Evolutionary conservation across 2,888 invertebrate species (phyloP).

Genomic region (Brachynemurus nebulosus): DNA sequence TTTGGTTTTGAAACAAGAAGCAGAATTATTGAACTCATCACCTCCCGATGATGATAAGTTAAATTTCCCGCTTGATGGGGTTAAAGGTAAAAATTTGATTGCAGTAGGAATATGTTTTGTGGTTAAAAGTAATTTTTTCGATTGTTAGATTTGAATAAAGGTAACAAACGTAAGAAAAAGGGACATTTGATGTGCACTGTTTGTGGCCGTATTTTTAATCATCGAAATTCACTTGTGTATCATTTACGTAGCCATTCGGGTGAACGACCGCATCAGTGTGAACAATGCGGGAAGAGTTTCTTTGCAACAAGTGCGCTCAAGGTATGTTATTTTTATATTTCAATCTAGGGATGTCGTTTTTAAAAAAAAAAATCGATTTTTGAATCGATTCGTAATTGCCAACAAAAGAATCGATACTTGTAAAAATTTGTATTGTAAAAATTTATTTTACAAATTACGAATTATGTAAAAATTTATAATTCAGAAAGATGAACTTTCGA

Average conservation of each 20-base stretch:
- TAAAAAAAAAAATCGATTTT: too few relatives aligned
- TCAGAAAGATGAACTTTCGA: too few relatives aligned
- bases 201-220: slow-evolving; percentile 62
- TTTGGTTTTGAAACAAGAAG: slow-evolving; percentile 1
- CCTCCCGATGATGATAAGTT: not conserved
- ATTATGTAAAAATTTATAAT: too few relatives aligned
- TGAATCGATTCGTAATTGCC: too few relatives aligned
- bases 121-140: slow-evolving; percentile 8
- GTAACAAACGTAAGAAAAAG: slow-evolving; percentile 3
- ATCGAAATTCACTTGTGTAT: slow-evolving; percentile 72
- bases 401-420: too few relatives aligned
- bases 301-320: slow-evolving; percentile 70
- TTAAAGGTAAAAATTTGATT: too few relatives aligned
- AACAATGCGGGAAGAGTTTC: slow-evolving; percentile 69
- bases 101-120: too few relatives aligned
- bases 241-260: slow-evolving; percentile 70
- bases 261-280: slow-evolving; percentile 61
- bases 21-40: slow-evolving; percentile 3
- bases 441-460: too few relatives aligned
- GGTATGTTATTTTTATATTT: too few relatives aligned
- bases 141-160: slow-evolving; percentile 4
- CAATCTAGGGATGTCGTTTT: too few relatives aligned
- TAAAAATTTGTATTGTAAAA: too few relatives aligned
- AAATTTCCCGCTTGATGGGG: too few relatives aligned
- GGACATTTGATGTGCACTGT: slow-evolving; percentile 40